Evolutionary conservation across 2,113 vertebrate genomes (phyloP), one percentile per base, ranked within the genome.

Genomic region (Dissostichus mawsoni): DNA sequence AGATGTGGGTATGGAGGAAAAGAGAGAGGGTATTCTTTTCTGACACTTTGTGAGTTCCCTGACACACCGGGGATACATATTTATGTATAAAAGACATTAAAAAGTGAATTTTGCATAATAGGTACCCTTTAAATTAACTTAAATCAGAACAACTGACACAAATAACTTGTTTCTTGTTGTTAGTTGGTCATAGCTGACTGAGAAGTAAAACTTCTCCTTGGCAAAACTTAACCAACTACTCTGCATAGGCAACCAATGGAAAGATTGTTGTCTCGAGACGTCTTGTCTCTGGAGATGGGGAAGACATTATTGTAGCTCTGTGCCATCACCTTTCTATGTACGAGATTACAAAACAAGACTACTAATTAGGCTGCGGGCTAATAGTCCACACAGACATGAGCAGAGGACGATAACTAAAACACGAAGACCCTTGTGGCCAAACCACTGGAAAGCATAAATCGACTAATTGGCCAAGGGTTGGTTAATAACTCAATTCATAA

Each of bases 201-300:
- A 14, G n/a, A 48, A 44, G 45, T 47, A 13, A 64, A 64, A 23
- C 11, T 64, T 23, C 13, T 8, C n/a, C 16, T n/a, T 1, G 56
- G 67, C 25, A 6, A 5, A 59, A 50, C 23, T 61, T 11, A 36
- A 61, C 25, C 47, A 48, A 11, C 14, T 1, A 77, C 25, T 76
- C 58, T 13, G 20, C 23, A 50, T 3, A 0, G 41, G 14, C 29
- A 17, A 12, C 36, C 33, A 61, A 48, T 1, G 48, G 25, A 73
- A 52, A 25, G 0, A 12, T 12, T 4, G 11, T 53, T 74, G 41
- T 23, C 13, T 23, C 51, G 16, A 36, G 4, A 33, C 25, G 56
- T 63, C 56, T 51, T 50, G 51, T 76, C n/a, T 67, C n/a, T 55
- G 48, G 50, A 73, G 25, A 76, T 55, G 33, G 33, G 66, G 9